phyloP scores from a whole-genome alignment of 2,888 invertebrate species.

The Timema podura region DNA sequence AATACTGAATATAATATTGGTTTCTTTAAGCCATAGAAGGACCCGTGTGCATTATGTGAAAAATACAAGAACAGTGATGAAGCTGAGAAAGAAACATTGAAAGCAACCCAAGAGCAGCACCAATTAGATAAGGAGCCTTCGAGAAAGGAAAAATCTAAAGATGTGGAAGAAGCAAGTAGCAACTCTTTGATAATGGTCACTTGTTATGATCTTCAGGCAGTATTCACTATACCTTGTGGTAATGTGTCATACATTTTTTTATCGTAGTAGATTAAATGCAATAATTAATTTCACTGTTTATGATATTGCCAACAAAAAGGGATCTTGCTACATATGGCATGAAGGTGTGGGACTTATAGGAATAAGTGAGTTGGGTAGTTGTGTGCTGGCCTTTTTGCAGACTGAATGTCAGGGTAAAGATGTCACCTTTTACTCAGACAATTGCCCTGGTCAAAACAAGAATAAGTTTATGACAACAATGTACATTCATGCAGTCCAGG shows the following conservation, averaged over 20 bases:
- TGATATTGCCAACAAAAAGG: conserved; percentile 12
- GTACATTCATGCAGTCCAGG: conserved; percentile 25
- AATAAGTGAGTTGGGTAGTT: conserved; percentile 19
- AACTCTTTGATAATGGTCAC: conserved; percentile 6
- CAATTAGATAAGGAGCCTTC: conserved; percentile 10
- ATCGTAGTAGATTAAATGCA: conserved; percentile 14
- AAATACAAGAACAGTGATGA: neutral
- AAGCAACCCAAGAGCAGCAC: conserved; percentile 2
- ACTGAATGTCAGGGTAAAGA: conserved; percentile 17
- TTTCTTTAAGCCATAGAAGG: conserved; percentile 16
- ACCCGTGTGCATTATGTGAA: conserved; percentile 9
- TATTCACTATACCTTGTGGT: conserved; percentile 7
- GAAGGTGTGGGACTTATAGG: conserved; percentile 18
- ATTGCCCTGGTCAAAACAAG: conserved; percentile 26
- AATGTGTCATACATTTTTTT: neutral
- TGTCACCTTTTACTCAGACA: conserved; percentile 22
- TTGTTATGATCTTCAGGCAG: conserved; percentile 12
- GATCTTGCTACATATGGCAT: conserved; percentile 20
- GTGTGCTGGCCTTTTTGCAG: conserved; percentile 15
- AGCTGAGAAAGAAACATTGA: neutral
- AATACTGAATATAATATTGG: conserved; percentile 20
- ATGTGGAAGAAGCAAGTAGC: conserved; percentile 15
- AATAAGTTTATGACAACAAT: conserved; percentile 27
- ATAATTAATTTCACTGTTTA: conserved; percentile 23
- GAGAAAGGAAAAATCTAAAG: conserved; percentile 3